A percentile compares a stretch with the other conserved stretches of the same genome.
phyloP scores from a whole-genome alignment of 2,113 vertebrate genomes.

The Pelusios castaneus region DNA sequence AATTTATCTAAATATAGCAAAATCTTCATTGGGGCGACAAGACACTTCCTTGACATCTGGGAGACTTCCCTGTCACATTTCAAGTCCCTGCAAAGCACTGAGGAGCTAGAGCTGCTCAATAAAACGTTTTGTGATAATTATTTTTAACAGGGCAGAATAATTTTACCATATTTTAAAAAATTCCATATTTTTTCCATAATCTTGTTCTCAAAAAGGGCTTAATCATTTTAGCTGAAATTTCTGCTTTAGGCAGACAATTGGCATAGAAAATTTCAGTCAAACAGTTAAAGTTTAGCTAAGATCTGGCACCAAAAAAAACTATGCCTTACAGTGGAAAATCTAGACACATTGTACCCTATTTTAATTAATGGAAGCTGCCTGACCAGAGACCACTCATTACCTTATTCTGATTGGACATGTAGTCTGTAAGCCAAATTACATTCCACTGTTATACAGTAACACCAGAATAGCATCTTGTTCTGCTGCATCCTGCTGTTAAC shows the following conservation, averaged over 20 bases:
- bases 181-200: not conserved
- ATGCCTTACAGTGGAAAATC: not conserved
- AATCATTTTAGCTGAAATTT: not conserved
- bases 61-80: not conserved
- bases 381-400: not conserved
- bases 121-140: not conserved
- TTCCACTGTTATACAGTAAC: not conserved
- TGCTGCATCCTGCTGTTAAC: not conserved
- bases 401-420: not conserved
- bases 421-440: not conserved
- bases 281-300: conserved; percentile 41
- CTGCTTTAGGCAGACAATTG: not conserved
- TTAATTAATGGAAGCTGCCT: not conserved
- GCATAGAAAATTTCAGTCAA: not conserved
- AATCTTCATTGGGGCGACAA: not conserved
- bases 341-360: not conserved
- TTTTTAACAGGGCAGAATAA: not conserved
- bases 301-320: not conserved
- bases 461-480: not conserved
- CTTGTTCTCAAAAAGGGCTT: not conserved
- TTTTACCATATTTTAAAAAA: too few relatives aligned
- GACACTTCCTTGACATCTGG: not conserved
- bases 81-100: not conserved
- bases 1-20: not conserved
- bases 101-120: not conserved